Conservation (phyloP, 2,113 vertebrate genomes). For the Rattus norvegicus region GRCr8 NC_086033.1:83285501-83286000, state of each 20-base stretch:
- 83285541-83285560: neutral
- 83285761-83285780: slow-evolving; percentile 16
- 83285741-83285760: slow-evolving; percentile 1
- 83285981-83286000: neutral
- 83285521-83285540: neutral
- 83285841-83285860: neutral
- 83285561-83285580: neutral
- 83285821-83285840: neutral
- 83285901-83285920: too few species aligned
- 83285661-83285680: neutral
- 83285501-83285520: neutral
- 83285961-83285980: neutral
- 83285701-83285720: neutral
- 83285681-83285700: neutral
- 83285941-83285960: neutral
- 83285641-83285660: neutral
- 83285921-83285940: too few species aligned
- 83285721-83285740: slow-evolving; percentile 14
- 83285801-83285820: neutral
- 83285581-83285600: slow-evolving; percentile 37
- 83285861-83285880: neutral
- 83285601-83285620: neutral
- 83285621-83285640: neutral
- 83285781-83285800: neutral
- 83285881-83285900: neutral